Percentiles rank a stretch among this genome's conserved stretches.
Conservation (phyloP, 1,140 invertebrate species). For the Drosophila pruinosa region DNA sequence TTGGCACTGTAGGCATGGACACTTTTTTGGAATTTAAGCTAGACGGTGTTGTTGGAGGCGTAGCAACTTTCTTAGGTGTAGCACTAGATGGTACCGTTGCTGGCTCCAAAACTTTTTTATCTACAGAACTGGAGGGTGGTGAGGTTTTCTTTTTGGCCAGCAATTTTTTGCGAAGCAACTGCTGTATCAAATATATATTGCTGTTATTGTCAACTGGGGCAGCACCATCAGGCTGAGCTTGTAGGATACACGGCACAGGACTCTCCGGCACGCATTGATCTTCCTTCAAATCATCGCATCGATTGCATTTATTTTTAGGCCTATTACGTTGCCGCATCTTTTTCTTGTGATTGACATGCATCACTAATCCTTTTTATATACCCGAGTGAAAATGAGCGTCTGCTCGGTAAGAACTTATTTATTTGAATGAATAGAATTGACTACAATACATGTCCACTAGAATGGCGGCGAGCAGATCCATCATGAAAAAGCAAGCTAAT, state of each 20-base stretch:
- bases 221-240: not conserved
- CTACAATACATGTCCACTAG: conserved; percentile 38
- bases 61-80: not conserved
- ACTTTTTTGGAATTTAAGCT: not conserved
- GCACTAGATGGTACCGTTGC: not conserved
- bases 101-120: not conserved
- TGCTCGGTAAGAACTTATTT: conserved; percentile 21
- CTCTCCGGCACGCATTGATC: not conserved
- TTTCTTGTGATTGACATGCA: conserved; percentile 54
- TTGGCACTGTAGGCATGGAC: not conserved
- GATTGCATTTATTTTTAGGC: conserved; percentile 72
- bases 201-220: not conserved
- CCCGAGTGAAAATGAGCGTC: not conserved
- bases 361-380: conserved; percentile 1
- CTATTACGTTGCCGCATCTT: conserved; percentile 70
- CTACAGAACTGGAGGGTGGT: not conserved
- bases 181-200: conserved; percentile 53
- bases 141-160: conserved; percentile 38
- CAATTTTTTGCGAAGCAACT: conserved; percentile 58
- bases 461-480: conserved; percentile 16
- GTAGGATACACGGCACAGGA: not conserved
- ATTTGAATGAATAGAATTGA: conserved; percentile 48
- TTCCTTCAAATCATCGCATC: not conserved
- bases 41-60: not conserved
- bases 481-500: conserved; percentile 46